phyloP scores from a whole-genome alignment of 2,888 invertebrate species.

The Eristalis intricaria region DNA sequence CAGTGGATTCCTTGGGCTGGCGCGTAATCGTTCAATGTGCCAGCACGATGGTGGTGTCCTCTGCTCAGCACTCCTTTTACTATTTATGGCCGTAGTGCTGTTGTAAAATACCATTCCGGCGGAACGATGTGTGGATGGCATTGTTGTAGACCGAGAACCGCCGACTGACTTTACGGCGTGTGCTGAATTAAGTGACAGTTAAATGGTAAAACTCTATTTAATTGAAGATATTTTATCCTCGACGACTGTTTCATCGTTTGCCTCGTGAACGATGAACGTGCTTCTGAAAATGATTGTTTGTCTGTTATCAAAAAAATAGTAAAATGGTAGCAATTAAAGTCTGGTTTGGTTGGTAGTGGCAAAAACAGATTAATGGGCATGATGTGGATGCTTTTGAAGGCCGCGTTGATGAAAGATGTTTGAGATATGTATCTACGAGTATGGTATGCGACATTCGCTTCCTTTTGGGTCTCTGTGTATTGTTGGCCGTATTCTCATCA shows the following conservation, averaged over 20 bases:
- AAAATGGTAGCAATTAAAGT: background rate
- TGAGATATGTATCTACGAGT: background rate
- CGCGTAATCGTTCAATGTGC: constrained; percentile 1
- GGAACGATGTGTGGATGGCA: background rate
- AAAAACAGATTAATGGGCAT: background rate
- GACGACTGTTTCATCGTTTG: background rate
- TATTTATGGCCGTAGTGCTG: background rate
- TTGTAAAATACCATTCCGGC: background rate
- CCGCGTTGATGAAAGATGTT: background rate
- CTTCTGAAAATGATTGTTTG: background rate
- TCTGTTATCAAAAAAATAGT: background rate
- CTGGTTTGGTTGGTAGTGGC: background rate
- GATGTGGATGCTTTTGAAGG: background rate
- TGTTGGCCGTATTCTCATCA: too few relatives aligned
- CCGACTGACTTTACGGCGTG: background rate
- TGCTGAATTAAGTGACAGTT: constrained; percentile 1
- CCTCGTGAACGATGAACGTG: background rate
- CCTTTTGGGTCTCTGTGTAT: too few relatives aligned
- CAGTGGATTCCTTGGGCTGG: background rate
- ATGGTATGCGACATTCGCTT: too few relatives aligned
- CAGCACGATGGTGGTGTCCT: background rate
- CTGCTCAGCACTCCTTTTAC: background rate
- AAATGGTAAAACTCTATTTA: background rate
- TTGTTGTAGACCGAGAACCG: background rate
- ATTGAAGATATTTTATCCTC: background rate